Conservation (phyloP, 2,888 invertebrate genomes). For the Microchrysa polita region DNA sequence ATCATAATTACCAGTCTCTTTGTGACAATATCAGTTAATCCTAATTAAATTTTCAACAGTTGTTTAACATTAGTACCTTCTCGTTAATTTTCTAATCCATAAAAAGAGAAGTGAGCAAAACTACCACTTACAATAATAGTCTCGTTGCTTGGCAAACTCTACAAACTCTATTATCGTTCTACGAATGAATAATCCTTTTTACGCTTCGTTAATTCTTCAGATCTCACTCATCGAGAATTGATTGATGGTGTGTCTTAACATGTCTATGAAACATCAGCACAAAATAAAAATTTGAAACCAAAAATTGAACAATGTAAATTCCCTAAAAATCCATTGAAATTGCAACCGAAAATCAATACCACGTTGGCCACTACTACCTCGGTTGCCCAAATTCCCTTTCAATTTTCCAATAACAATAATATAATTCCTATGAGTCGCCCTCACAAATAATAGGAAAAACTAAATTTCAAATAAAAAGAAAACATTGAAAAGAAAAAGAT, state of each 20-base stretch:
- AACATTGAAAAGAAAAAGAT: background rate
- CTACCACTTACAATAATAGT: background rate
- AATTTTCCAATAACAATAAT: slow-evolving; percentile 31
- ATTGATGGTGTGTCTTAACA: background rate
- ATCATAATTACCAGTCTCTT: no score
- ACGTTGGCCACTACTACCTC: slow-evolving; percentile 41
- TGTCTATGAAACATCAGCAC: background rate
- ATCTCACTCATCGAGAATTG: background rate
- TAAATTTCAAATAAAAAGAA: background rate
- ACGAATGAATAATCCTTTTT: slow-evolving; percentile 22
- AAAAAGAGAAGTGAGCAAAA: slow-evolving; percentile 3
- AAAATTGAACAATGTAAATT: slow-evolving; percentile 12
- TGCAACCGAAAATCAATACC: slow-evolving; percentile 39
- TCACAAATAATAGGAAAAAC: background rate
- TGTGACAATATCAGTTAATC: no score
- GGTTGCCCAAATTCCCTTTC: slow-evolving; percentile 33
- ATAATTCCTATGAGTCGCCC: background rate
- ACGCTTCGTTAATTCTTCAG: slow-evolving; percentile 22
- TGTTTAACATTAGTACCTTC: no score
- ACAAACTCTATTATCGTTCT: slow-evolving; percentile 2
- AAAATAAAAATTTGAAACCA: background rate
- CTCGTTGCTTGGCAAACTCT: no score
- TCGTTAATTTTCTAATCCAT: no score
- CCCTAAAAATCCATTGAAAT: slow-evolving; percentile 25
- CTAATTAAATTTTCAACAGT: no score